Conservation (phyloP, 2,797 vertebrate species). For the Crypturellus tataupa region DNA sequence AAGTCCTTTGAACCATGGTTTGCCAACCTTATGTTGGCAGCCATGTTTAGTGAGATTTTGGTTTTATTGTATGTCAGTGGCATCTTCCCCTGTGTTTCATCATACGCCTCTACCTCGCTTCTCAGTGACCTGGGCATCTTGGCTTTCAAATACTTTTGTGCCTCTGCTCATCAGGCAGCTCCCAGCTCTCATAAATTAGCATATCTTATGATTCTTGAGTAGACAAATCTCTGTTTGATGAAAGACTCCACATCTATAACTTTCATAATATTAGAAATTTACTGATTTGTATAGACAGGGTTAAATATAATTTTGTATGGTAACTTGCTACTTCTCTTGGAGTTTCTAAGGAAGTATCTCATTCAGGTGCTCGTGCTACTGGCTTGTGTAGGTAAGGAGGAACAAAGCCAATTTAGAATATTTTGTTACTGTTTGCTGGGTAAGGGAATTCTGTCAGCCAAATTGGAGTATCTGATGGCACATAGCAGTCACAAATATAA, state of each 20-base stretch:
- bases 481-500: background rate
- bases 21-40: too few species aligned
- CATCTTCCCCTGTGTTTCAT: constrained; percentile 12
- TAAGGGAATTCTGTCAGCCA: background rate
- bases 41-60: background rate
- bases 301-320: background rate
- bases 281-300: background rate
- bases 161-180: rapidly evolving
- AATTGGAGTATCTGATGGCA: background rate
- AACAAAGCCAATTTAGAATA: background rate
- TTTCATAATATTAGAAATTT: background rate
- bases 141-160: background rate
- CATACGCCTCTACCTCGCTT: background rate
- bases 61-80: background rate
- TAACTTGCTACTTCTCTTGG: background rate
- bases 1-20: background rate
- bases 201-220: background rate
- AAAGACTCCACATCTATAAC: background rate
- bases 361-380: background rate
- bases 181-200: background rate
- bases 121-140: background rate
- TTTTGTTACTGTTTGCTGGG: background rate
- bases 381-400: background rate
- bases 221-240: background rate
- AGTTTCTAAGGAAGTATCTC: background rate